Conservation (phyloP, 2,113 vertebrate genomes). For the Gymnocephalus cernua region DNA sequence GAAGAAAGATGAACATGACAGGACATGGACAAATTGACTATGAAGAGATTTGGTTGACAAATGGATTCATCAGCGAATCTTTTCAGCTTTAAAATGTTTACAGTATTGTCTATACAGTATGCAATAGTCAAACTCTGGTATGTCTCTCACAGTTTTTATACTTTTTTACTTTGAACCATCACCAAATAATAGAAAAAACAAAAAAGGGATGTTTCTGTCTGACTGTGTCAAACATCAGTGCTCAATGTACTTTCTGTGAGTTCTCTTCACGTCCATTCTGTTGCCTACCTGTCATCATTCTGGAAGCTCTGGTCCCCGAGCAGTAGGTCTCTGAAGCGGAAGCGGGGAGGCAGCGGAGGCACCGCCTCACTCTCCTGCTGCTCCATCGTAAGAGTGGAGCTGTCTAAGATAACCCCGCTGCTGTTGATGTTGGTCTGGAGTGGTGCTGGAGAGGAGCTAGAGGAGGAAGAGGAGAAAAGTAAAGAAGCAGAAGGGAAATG, state of each 20-base stretch:
- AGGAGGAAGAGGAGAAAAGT: conserved; percentile 26
- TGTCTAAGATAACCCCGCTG: conserved; percentile 79
- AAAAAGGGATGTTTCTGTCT: neutral
- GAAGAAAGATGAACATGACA: no score
- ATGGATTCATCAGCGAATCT: neutral
- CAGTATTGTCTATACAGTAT: neutral
- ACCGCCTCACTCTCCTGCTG: conserved; percentile 92
- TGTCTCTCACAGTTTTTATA: neutral
- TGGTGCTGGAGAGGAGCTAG: conserved; percentile 53
- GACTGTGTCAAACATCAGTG: neutral
- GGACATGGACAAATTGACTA: no score
- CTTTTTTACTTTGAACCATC: neutral
- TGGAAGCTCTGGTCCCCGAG: conserved; percentile 93
- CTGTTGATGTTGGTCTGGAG: conserved; percentile 47
- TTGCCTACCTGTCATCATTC: conserved; percentile 90
- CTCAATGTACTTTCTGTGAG: neutral
- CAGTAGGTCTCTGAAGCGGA: conserved; percentile 93
- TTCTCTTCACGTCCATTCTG: neutral
- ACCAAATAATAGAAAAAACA: neutral
- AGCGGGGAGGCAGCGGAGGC: conserved; percentile 91
- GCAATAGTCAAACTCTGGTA: neutral
- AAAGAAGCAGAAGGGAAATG: conserved; percentile 25
- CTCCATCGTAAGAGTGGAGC: conserved; percentile 86
- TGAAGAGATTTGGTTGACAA: no score
- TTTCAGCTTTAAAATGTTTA: neutral